Conservation (phyloP, 2,113 vertebrate genomes). For the Melanerpes formicivorus region DNA sequence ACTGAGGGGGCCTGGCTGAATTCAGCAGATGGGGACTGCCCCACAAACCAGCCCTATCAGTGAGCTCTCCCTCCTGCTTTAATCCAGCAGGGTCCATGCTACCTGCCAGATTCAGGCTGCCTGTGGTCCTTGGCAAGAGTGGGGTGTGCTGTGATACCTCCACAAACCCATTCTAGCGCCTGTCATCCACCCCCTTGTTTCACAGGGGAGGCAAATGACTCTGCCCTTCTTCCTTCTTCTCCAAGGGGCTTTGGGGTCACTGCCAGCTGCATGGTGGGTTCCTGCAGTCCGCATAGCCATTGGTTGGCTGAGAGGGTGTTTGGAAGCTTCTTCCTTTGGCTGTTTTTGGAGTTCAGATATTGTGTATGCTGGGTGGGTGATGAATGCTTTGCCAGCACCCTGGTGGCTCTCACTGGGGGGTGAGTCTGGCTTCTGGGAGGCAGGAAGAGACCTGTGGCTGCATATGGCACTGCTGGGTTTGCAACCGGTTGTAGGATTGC, state of each 20-base stretch:
- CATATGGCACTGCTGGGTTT: not conserved
- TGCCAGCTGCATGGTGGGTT: not conserved
- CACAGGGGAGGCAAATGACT: not conserved
- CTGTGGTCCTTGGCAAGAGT: rapidly evolving
- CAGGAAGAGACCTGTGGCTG: not conserved
- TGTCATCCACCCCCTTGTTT: rapidly evolving
- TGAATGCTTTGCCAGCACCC: not conserved
- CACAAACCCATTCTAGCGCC: not conserved
- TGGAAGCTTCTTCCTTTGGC: not conserved
- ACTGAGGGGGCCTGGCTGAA: not conserved
- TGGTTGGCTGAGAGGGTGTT: not conserved
- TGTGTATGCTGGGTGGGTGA: not conserved
- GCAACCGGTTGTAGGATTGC: not conserved
- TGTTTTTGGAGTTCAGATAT: not conserved
- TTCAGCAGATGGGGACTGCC: not conserved
- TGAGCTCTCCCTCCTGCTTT: rapidly evolving
- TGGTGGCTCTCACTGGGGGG: not conserved
- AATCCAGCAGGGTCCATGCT: not conserved
- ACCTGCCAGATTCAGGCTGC: rapidly evolving
- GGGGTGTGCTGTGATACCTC: not conserved
- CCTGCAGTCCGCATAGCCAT: not conserved
- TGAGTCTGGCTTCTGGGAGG: not conserved
- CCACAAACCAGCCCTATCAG: rapidly evolving
- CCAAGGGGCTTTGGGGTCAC: not conserved
- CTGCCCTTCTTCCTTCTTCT: not conserved